Evolutionary conservation across 1,140 invertebrate species (phyloP).

Genomic region (Hyles euphorbiae): DNA sequence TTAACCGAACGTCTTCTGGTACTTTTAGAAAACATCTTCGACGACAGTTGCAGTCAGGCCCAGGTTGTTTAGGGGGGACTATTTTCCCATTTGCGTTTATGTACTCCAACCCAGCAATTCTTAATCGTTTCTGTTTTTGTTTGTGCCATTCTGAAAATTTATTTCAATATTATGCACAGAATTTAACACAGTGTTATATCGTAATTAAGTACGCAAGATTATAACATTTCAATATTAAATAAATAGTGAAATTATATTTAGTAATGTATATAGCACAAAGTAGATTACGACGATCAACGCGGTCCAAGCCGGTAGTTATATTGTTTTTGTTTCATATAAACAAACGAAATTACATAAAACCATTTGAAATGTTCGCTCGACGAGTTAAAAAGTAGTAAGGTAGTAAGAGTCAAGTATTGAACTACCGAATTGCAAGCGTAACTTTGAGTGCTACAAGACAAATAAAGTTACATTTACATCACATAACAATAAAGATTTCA

Average conservation of each 20-base stretch:
- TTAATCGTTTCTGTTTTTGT: constrained; percentile 75
- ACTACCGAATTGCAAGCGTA: constrained; percentile 18
- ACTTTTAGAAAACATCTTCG: constrained; percentile 74
- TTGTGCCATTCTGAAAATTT: constrained; percentile 76
- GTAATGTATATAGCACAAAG: background rate
- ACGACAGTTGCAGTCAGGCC: constrained; percentile 74
- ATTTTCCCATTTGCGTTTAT: constrained; percentile 76
- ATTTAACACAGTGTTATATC: too few relatives aligned
- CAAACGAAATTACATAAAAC: background rate
- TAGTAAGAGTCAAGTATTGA: constrained; percentile 66
- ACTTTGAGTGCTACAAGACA: constrained; percentile 3
- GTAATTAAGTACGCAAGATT: too few relatives aligned
- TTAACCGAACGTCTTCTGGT: constrained; percentile 68
- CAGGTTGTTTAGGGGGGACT: constrained; percentile 72
- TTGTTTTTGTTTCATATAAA: too few relatives aligned
- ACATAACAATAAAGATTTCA: constrained; percentile 5
- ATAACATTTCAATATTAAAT: background rate
- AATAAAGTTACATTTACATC: too few relatives aligned
- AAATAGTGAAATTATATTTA: background rate
- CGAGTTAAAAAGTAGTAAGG: constrained; percentile 68
- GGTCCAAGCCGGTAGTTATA: too few relatives aligned
- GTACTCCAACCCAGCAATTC: constrained; percentile 75
- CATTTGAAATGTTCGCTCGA: constrained; percentile 5
- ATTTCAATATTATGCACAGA: too few relatives aligned
- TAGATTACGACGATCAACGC: too few relatives aligned